A percentile compares a stretch with the other conserved stretches of the same genome.
These are phyloP conservation scores for Sthenelais limicola DNA, from an alignment of 2,888 invertebrate species.

Conservation along the genomic window DNA sequence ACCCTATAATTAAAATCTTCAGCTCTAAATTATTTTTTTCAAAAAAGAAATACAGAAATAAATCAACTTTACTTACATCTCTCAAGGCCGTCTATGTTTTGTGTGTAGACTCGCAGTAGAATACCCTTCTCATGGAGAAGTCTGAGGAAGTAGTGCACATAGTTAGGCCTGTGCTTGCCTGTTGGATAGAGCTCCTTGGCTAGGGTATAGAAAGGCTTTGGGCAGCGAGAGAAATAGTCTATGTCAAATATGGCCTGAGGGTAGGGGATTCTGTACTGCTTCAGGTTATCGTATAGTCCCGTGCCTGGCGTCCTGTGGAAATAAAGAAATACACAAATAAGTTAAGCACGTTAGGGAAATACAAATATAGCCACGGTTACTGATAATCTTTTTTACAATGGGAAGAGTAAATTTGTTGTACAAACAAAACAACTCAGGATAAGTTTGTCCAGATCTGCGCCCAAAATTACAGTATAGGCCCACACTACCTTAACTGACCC, in stretches of 20 bases:
- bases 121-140: slow-evolving; percentile 70
- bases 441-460: no score
- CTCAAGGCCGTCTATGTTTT: slow-evolving; percentile 73
- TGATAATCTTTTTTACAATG: no score
- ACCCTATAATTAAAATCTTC: no score
- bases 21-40: no score
- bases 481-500: no score
- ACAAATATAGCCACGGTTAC: no score
- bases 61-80: slow-evolving; percentile 69
- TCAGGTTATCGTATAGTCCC: slow-evolving; percentile 73
- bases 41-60: no score
- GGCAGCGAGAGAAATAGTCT: slow-evolving; percentile 71
- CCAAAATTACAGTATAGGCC: no score
- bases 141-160: slow-evolving; percentile 72
- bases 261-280: slow-evolving; percentile 72
- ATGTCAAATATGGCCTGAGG: slow-evolving; percentile 74
- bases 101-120: slow-evolving; percentile 72
- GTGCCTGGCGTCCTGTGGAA: slow-evolving; percentile 71
- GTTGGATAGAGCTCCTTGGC: slow-evolving; percentile 72
- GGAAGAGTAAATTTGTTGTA: no score
- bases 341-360: no score
- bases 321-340: slow-evolving; percentile 19
- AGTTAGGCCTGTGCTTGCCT: slow-evolving; percentile 72
- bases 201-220: slow-evolving; percentile 72
- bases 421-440: no score